Base-by-base conservation (phyloP, 2,888 invertebrate species). In the Oscheius sp. region DNA sequence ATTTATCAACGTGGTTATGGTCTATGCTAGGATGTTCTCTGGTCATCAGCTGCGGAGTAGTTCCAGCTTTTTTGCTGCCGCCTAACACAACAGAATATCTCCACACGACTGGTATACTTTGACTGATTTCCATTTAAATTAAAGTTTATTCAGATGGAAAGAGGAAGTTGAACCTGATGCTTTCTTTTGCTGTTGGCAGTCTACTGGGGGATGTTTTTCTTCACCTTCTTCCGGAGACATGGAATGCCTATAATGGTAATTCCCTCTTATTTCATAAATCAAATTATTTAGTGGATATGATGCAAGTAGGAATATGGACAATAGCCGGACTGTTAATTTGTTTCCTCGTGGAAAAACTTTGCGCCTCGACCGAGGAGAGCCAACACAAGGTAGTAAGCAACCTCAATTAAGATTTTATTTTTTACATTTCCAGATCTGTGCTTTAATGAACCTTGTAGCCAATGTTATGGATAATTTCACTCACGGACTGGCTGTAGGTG, bases 391-490 rank as follows among this genome's bases (percentile, higher is more conserved):
- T 81, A 56, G 16, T n/a, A 52, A 12, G 18, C 16, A 16, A 29
- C 21, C 29, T 12, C 7, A 21, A 25, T n/a, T n/a, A n/a, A n/a
- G n/a, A n/a, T n/a, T 12, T n/a, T 18, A 18, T 25, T 52, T 53
- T 7, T 63, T 6, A n/a, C 46, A 9, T 16, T 16, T 58, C 27
- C n/a, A 82, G 89, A 84, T 94, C 75, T 93, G 94, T 0, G 98
- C 97, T 0, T 97, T 97, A 90, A 91, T 98, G 82, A 98, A 98
- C 90, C 91, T 98, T 82, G 91, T 96, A 91, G 96, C 98, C 2
- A 99, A 99, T 90, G 93, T 94, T 12, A 95, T 98, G 80, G 98
- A 98, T 90, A 99, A 99, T 91, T 98, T 98, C 91, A 96, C 97
- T 0, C 98, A 99, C 89, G 98, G 98, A 0, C 91, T 98, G 74